Conservation (phyloP, 1,140 invertebrate genomes). For the Drosophila ambigua region DNA sequence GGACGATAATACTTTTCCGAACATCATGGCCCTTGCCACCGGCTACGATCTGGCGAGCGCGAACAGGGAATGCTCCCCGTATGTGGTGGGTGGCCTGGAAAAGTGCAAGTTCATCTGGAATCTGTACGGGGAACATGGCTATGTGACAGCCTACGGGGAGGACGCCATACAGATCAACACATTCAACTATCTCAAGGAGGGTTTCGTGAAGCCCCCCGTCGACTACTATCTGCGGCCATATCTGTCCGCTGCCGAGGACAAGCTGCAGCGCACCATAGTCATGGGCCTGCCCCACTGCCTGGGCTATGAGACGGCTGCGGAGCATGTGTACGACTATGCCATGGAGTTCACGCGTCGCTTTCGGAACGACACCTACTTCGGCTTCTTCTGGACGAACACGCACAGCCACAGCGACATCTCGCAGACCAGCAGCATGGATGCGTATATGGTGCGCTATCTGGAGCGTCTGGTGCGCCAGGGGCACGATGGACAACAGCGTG, state of each 20-base stretch:
- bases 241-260: conserved; percentile 87
- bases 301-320: conserved; percentile 86
- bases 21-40: conserved; percentile 90
- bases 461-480: conserved; percentile 85
- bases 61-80: conserved; percentile 85
- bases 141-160: conserved; percentile 91
- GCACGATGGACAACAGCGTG: conserved; percentile 87
- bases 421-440: conserved; percentile 88
- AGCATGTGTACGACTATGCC: conserved; percentile 86
- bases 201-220: conserved; percentile 91
- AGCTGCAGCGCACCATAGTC: conserved; percentile 83
- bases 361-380: conserved; percentile 87
- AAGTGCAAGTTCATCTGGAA: conserved; percentile 93
- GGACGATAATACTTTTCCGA: conserved; percentile 93
- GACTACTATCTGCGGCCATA: conserved; percentile 93
- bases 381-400: conserved; percentile 91
- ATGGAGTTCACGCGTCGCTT: conserved; percentile 86
- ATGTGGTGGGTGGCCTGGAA: conserved; percentile 84
- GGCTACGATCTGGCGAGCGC: conserved; percentile 86
- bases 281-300: conserved; percentile 85
- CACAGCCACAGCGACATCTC: conserved; percentile 92
- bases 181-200: conserved; percentile 92
- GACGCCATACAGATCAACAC: conserved; percentile 90
- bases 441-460: conserved; percentile 86
- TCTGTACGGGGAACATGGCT: conserved; percentile 88